These are phyloP conservation scores for Sebastes matsubarae DNA, from an alignment of 2,797 vertebrate species.

Conservation along the genomic window DNA sequence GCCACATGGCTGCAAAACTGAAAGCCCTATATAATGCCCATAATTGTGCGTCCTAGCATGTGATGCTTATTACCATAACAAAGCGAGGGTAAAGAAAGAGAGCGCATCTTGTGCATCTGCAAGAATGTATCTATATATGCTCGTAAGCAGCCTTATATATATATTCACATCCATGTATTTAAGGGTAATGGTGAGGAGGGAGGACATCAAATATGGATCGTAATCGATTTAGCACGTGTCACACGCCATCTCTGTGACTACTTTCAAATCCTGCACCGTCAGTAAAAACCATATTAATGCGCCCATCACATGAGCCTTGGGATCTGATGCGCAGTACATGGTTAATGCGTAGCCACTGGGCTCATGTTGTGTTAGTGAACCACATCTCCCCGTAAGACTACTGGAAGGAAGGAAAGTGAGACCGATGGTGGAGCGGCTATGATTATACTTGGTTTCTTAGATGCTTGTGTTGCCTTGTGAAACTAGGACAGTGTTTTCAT, in stretches of 20 bases:
- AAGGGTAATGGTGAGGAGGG: slow-evolving; percentile 33
- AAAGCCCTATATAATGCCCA: neutral
- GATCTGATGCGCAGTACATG: slow-evolving; percentile 42
- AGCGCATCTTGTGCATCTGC: neutral
- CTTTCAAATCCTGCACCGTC: slow-evolving; percentile 49
- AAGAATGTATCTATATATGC: neutral
- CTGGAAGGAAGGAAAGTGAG: slow-evolving; percentile 44
- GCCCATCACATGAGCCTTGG: slow-evolving; percentile 36
- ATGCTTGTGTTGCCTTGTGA: slow-evolving; percentile 72
- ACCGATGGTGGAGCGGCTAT: slow-evolving; percentile 49
- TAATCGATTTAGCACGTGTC: slow-evolving; percentile 55
- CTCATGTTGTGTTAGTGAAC: slow-evolving; percentile 43
- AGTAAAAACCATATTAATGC: slow-evolving; percentile 48
- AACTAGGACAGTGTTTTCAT: slow-evolving; percentile 80
- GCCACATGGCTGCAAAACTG: slow-evolving; percentile 18
- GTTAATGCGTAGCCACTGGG: slow-evolving; percentile 60
- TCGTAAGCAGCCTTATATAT: neutral
- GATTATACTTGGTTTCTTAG: slow-evolving; percentile 71
- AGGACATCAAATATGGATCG: slow-evolving; percentile 19
- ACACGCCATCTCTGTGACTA: slow-evolving; percentile 34
- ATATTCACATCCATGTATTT: slow-evolving; percentile 45
- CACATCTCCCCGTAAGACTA: slow-evolving; percentile 41
- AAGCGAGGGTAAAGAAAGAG: neutral
- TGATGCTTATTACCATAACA: slow-evolving; percentile 26
- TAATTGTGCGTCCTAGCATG: slow-evolving; percentile 27